Percentiles rank a stretch among this genome's conserved stretches.
Conservation (phyloP, 2,888 invertebrate genomes). For the Xestia c-nigrum region DNA sequence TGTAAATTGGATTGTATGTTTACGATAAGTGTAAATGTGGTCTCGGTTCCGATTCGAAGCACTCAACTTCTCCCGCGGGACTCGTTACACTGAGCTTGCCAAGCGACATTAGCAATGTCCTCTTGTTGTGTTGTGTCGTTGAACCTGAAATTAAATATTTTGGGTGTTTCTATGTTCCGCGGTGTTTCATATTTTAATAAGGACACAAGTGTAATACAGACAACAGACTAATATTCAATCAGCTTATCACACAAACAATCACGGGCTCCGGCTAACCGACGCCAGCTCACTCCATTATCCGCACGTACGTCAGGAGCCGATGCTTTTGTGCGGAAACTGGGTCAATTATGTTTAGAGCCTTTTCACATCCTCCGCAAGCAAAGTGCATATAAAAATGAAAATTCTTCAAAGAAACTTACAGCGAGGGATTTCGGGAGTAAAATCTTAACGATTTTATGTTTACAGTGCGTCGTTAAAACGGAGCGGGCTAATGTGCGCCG, state of each 20-base stretch:
- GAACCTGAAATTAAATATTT: slow-evolving; percentile 23
- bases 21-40: slow-evolving; percentile 45
- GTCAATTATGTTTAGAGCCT: slow-evolving; percentile 55
- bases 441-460: slow-evolving; percentile 63
- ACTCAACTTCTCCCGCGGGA: slow-evolving; percentile 29
- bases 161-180: neutral
- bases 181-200: neutral
- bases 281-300: slow-evolving; percentile 28
- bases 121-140: slow-evolving; percentile 5
- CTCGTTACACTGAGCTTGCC: slow-evolving; percentile 14
- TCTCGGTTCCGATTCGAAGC: slow-evolving; percentile 22
- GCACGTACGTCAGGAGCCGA: slow-evolving; percentile 36
- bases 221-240: slow-evolving; percentile 29
- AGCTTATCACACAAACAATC: slow-evolving; percentile 24
- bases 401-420: slow-evolving; percentile 42
- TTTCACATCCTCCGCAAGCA: slow-evolving; percentile 40
- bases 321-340: slow-evolving; percentile 52
- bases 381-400: slow-evolving; percentile 50
- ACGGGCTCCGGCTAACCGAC: slow-evolving; percentile 13
- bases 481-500: slow-evolving; percentile 67
- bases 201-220: neutral
- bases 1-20: slow-evolving; percentile 46
- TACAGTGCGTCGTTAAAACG: slow-evolving; percentile 64
- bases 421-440: slow-evolving; percentile 49
- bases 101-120: slow-evolving; percentile 15